A percentile compares a stretch with the other conserved stretches of the same genome.
phyloP scores from a whole-genome alignment of 2,888 invertebrate species.

The Caenorhabditis sp. region DNA sequence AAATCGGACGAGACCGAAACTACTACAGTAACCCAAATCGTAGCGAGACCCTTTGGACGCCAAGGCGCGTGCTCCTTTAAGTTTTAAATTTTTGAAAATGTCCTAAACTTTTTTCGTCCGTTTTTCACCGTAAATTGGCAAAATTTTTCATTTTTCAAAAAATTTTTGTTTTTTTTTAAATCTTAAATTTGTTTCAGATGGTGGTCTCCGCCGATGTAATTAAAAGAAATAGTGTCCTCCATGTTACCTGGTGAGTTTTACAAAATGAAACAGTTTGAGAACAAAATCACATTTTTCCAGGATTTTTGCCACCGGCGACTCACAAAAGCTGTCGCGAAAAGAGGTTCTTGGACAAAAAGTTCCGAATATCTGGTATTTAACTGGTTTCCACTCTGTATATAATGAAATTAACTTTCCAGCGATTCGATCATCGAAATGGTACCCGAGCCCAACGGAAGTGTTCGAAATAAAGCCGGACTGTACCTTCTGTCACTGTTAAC shows the following conservation, averaged over 20 bases:
- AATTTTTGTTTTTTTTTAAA: conserved; percentile 1
- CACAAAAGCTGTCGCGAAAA: conserved; percentile 6
- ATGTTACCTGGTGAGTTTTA: conserved; percentile 26
- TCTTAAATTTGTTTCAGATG: conserved; percentile 23
- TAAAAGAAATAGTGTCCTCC: conserved; percentile 15
- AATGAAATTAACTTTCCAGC: neutral
- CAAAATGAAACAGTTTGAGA: neutral
- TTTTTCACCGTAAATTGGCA: no score
- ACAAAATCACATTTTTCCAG: conserved; percentile 4
- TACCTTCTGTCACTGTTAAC: conserved; percentile 34
- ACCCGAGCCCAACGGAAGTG: neutral
- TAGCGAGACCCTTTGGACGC: neutral
- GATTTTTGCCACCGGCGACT: conserved; percentile 23
- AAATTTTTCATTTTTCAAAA: neutral
- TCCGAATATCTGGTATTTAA: conserved; percentile 19
- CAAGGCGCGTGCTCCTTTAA: conserved; percentile 14
- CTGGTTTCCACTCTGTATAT: no score
- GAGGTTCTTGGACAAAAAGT: conserved; percentile 35
- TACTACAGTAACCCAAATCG: conserved; percentile 2
- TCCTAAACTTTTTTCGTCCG: neutral
- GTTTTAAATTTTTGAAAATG: neutral
- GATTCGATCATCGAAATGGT: conserved; percentile 25
- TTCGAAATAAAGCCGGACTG: conserved; percentile 10
- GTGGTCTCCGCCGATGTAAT: conserved; percentile 31
- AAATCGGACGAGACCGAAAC: no score